A percentile compares a stretch with the other conserved stretches of the same genome.
Evolutionary conservation across 1,140 invertebrate genomes (phyloP).

Genomic region (Drosophila tsacasi): DNA sequence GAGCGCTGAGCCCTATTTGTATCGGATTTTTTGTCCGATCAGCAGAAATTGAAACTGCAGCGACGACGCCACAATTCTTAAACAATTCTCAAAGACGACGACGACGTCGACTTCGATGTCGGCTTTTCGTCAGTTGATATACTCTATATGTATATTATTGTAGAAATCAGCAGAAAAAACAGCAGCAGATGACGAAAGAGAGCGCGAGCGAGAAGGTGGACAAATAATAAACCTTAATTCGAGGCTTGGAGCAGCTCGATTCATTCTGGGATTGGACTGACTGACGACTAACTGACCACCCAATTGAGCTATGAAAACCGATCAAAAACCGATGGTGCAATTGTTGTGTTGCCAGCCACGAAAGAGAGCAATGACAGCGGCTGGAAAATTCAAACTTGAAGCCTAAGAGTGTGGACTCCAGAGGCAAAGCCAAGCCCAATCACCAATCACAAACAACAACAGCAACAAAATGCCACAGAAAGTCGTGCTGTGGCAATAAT

Average conservation of each 20-base stretch:
- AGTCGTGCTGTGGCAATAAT: conserved; percentile 79
- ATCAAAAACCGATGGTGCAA: conserved; percentile 74
- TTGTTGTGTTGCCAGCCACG: conserved; percentile 72
- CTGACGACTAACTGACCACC: conserved; percentile 24
- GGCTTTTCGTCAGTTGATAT: conserved; percentile 53
- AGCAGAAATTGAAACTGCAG: conserved; percentile 79
- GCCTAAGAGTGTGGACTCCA: not conserved
- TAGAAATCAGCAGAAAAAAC: conserved; percentile 80
- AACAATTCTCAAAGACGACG: conserved; percentile 63
- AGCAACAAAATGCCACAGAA: conserved; percentile 72
- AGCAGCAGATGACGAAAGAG: not conserved
- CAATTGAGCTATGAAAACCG: conserved; percentile 79
- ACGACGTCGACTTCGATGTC: conserved; percentile 26
- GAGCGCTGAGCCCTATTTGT: conserved; percentile 5
- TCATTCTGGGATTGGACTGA: conserved; percentile 55
- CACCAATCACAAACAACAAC: conserved; percentile 45
- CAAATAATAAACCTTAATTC: conserved; percentile 83
- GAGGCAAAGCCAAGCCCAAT: conserved; percentile 33
- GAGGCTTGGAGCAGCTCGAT: conserved; percentile 77
- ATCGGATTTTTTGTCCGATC: conserved; percentile 62
- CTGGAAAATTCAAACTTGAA: conserved; percentile 16
- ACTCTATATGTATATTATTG: conserved; percentile 58
- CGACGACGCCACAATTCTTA: conserved; percentile 79
- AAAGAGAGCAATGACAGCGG: conserved; percentile 60
- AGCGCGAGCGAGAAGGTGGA: conserved; percentile 15